Evolutionary conservation across 2,888 invertebrate genomes (phyloP), one percentile per base, ranked within the genome.

Genomic region (Trisateles emortualis): DNA sequence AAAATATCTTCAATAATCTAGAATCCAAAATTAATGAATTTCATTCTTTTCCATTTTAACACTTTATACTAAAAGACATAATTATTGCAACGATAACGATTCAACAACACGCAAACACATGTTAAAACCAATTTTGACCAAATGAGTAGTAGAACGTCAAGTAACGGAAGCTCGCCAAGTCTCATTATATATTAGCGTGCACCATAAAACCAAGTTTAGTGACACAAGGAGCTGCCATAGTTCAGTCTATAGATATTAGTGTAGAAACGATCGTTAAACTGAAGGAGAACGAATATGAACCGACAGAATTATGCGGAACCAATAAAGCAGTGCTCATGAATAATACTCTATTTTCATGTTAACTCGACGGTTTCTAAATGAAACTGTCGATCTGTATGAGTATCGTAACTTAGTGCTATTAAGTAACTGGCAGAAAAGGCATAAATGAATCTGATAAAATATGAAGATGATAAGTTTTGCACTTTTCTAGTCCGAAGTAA

Each of bases 191-290:
- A 14, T 33, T 36, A 13, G 9, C 2, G 10, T 19, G 8, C 17
- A 36, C n/a, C 19, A 36, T 19, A 36, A 36, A 36, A 36, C 10
- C 19, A 2, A 17, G 10, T 19, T 19, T 14, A 13, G 19, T 3
- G 2, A 19, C 17, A 36, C n/a, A 32, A 47, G 29, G 22, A 47
- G 4, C n/a, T 5, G 36, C 3, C 3, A 16, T 10, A 16, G 11
- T 3, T 10, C 22, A 32, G 3, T 14, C 22, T n/a, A 19, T 13
- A 36, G 36, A 36, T 47, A 32, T 47, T 38, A 47, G n/a, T 33
- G n/a, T 47, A 22, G 13, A 46, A 16, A 2, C 32, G 39, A 22
- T 47, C 40, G 22, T 40, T 38, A 40, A 39, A 39, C 30, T 32
- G 13, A 26, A 44, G 24, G 19, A 10, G 35, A n/a, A 40, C 32